These are phyloP conservation scores for Cairina moschata DNA, from an alignment of 2,113 vertebrate genomes.

Conservation along the genomic window DNA sequence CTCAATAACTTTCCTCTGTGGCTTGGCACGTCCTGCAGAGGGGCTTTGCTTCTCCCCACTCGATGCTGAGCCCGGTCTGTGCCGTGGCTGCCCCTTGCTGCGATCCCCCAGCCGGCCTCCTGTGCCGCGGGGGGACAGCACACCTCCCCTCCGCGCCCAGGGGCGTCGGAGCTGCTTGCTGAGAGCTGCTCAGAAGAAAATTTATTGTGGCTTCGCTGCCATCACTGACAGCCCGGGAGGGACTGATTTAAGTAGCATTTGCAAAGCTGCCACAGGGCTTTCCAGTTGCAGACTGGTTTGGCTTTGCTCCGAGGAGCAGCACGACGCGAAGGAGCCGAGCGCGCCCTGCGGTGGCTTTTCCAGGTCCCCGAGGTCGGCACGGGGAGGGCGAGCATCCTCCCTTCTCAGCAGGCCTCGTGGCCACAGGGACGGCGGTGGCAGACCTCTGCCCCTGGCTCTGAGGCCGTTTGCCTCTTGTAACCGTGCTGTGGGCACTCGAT, in stretches of 20 bases:
- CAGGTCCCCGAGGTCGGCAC: accelerated
- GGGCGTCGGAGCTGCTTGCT: not conserved
- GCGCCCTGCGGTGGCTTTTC: not conserved
- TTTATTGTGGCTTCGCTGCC: not conserved
- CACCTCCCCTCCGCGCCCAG: not conserved
- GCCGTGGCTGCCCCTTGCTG: no score
- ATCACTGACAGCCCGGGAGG: not conserved
- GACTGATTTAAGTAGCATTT: not conserved
- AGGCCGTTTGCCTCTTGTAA: not conserved
- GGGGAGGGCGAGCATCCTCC: not conserved
- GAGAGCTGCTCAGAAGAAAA: not conserved
- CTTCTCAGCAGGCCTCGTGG: not conserved
- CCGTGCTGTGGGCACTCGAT: accelerated
- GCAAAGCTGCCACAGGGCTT: not conserved
- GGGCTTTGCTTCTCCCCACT: accelerated
- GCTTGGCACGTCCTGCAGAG: accelerated
- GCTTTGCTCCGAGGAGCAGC: not conserved
- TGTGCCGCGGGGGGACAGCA: not conserved
- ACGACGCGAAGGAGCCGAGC: accelerated
- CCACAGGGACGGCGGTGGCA: not conserved
- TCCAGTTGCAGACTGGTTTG: not conserved
- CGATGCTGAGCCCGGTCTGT: not conserved
- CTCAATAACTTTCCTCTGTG: not conserved
- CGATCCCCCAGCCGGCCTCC: not conserved
- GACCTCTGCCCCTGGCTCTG: not conserved